A percentile compares a stretch with the other conserved stretches of the same genome.
These are phyloP conservation scores for Caenorhabditis panamensis DNA, from an alignment of 2,888 invertebrate species.

Conservation along the genomic window DNA sequence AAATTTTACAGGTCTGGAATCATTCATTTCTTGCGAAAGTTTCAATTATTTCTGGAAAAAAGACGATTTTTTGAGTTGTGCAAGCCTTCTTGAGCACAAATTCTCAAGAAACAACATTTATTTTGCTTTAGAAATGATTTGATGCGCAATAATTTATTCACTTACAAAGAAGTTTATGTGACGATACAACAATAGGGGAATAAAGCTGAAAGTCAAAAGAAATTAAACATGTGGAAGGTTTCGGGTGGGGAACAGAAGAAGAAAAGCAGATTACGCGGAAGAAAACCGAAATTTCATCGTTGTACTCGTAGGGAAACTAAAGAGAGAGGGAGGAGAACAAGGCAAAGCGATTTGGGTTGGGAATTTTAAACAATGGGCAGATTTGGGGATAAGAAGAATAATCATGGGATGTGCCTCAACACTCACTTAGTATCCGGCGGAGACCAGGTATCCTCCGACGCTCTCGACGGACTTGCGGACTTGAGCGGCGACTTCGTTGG, in stretches of 20 bases:
- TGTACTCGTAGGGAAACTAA: conserved; percentile 42
- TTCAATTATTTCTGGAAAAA: too few species aligned
- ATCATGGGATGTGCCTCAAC: neutral
- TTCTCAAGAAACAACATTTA: too few species aligned
- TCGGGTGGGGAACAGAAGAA: neutral
- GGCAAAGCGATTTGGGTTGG: conserved; percentile 8
- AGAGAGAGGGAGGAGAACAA: conserved; percentile 11
- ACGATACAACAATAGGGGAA: neutral
- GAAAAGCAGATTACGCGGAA: conserved; percentile 53
- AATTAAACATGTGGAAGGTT: conserved; percentile 22
- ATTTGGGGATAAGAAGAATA: neutral
- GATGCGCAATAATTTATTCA: neutral
- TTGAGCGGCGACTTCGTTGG: conserved; percentile 71
- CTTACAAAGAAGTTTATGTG: neutral
- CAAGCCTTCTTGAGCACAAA: too few species aligned
- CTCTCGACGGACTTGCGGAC: conserved; percentile 79
- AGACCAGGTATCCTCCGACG: conserved; percentile 72
- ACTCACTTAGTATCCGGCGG: conserved; percentile 71
- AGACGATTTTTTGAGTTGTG: too few species aligned
- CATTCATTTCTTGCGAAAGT: too few species aligned
- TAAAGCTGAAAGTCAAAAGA: conserved; percentile 57
- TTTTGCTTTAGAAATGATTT: too few species aligned
- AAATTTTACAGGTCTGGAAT: too few species aligned
- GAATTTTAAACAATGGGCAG: neutral
- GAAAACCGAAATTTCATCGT: conserved; percentile 56